Evolutionary conservation across 2,113 vertebrate species (phyloP).

Genomic region (Thamnaconus septentrionalis): DNA sequence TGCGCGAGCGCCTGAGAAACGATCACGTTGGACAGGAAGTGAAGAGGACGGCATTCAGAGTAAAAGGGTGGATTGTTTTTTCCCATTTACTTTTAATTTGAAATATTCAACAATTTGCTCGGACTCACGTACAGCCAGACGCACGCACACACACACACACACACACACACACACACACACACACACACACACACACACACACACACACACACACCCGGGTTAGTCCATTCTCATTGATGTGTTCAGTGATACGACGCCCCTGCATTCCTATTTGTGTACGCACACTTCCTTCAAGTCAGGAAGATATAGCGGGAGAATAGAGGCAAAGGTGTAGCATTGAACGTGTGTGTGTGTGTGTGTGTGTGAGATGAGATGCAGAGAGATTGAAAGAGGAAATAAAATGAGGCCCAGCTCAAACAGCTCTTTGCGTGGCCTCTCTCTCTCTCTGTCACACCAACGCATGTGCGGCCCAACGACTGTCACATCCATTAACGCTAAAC

Average conservation of each 20-base stretch:
- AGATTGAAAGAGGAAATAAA: too few relatives aligned
- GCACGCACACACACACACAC: too few relatives aligned
- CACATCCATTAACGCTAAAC: too few relatives aligned
- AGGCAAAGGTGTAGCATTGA: conserved; percentile 3
- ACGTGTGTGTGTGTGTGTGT: conserved; percentile 1
- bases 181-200: not conserved
- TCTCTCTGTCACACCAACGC: too few relatives aligned
- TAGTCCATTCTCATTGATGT: conserved; percentile 23
- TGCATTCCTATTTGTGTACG: conserved; percentile 40
- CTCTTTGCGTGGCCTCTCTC: too few relatives aligned
- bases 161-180: not conserved
- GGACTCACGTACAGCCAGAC: too few relatives aligned
- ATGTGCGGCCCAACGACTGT: too few relatives aligned
- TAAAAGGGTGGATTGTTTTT: not conserved
- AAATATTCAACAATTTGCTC: too few relatives aligned
- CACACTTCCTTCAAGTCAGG: conserved; percentile 48
- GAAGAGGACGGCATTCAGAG: conserved; percentile 4
- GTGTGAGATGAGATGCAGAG: conserved; percentile 2
- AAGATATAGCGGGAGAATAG: conserved; percentile 1
- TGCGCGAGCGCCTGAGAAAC: not conserved
- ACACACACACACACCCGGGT: conserved; percentile 1
- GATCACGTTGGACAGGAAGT: too few relatives aligned
- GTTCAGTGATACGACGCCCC: conserved; percentile 11
- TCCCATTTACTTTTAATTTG: too few relatives aligned
- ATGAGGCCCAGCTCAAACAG: too few relatives aligned